phyloP scores from a whole-genome alignment of 2,888 invertebrate genomes.

The Acanthacorydalis orientalis region DNA sequence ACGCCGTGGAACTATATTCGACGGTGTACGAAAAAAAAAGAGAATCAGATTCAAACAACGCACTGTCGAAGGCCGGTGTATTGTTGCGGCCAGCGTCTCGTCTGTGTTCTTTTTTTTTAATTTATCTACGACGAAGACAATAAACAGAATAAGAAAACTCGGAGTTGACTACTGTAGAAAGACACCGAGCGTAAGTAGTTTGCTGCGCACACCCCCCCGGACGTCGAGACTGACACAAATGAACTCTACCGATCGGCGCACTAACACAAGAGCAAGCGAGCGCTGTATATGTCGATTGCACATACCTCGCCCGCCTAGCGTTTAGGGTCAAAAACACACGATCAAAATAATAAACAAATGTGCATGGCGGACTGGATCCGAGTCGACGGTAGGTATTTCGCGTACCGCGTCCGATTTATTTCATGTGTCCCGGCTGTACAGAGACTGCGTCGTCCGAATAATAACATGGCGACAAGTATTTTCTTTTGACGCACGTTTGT shows the following conservation, averaged over 20 bases:
- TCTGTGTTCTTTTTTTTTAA: background rate
- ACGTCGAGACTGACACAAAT: conserved; percentile 21
- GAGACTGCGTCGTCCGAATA: background rate
- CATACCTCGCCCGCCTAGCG: conserved; percentile 21
- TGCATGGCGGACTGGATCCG: conserved; percentile 29
- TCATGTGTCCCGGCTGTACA: no score
- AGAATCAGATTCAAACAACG: background rate
- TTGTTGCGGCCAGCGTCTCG: no score
- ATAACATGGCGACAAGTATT: conserved; percentile 3
- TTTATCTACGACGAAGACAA: conserved; percentile 8
- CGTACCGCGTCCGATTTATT: no score
- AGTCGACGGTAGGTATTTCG: background rate
- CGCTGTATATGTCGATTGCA: no score
- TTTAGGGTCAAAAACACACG: conserved; percentile 42
- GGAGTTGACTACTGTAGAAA: conserved; percentile 4
- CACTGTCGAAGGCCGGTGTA: background rate
- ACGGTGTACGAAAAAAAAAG: no score
- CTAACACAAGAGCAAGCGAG: no score
- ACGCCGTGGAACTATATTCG: no score
- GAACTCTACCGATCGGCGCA: conserved; percentile 29
- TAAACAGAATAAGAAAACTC: conserved; percentile 1
- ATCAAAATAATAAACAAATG: conserved; percentile 57
- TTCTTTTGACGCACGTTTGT: background rate
- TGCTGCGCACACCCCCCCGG: conserved; percentile 24
- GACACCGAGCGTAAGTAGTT: conserved; percentile 10